These are phyloP conservation scores for Cyprinodon variegatus DNA, from an alignment of 2,113 vertebrate species.

Conservation along the genomic window DNA sequence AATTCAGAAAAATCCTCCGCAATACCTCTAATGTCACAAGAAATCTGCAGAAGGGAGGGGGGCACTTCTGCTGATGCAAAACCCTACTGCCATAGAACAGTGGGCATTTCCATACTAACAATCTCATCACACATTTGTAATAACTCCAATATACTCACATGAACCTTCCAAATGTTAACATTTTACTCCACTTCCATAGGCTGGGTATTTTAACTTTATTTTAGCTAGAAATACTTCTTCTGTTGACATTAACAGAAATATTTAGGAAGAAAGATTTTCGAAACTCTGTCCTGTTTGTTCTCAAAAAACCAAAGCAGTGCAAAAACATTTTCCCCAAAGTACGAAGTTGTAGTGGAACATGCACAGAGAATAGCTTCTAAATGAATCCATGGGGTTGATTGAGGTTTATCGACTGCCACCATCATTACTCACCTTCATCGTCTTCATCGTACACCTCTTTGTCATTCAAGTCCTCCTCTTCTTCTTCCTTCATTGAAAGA, in stretches of 20 bases:
- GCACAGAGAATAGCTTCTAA: background rate
- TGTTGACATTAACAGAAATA: too few relatives aligned
- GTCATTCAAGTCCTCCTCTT: slow-evolving; percentile 82
- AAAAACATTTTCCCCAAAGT: background rate
- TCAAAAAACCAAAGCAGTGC: background rate
- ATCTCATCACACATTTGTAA: too few relatives aligned
- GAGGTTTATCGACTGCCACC: background rate
- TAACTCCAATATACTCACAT: too few relatives aligned
- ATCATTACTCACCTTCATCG: slow-evolving; percentile 81
- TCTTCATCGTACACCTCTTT: slow-evolving; percentile 90
- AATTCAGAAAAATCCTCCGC: too few relatives aligned
- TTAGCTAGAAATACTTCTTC: too few relatives aligned
- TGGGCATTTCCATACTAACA: too few relatives aligned
- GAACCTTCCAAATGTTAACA: too few relatives aligned
- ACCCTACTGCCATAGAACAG: too few relatives aligned
- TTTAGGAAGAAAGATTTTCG: background rate
- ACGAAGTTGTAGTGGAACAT: background rate
- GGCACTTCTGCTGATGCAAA: background rate
- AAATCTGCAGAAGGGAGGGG: too few relatives aligned
- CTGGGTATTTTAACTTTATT: background rate
- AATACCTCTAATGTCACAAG: too few relatives aligned
- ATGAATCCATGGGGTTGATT: background rate
- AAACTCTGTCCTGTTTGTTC: background rate
- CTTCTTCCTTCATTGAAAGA: slow-evolving; percentile 83
- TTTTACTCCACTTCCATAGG: too few relatives aligned